A percentile compares a stretch with the other conserved stretches of the same genome.
Evolutionary conservation across 92 coral and sea anemone species (phyloP).

Genomic region (Heteractis magnifica): DNA sequence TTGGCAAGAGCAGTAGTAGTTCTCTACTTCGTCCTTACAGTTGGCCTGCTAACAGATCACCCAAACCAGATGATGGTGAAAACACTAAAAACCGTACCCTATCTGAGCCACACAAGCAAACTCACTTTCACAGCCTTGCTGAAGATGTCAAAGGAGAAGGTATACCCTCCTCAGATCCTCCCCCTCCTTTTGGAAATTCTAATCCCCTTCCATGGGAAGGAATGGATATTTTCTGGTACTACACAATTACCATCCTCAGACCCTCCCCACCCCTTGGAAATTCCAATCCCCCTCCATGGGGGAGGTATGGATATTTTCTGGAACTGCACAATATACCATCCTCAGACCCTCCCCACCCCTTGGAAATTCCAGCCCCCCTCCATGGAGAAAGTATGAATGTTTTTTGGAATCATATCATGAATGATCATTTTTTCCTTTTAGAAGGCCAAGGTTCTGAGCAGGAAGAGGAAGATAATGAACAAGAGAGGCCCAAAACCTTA

Average conservation of each 20-base stretch:
- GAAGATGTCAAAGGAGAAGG: constrained; percentile 40
- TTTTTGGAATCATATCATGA: not conserved
- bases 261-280: too few relatives aligned
- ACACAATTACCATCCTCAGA: not conserved
- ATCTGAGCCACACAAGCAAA: constrained; percentile 60
- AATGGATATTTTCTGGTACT: not conserved
- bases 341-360: too few relatives aligned
- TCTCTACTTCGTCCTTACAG: constrained; percentile 61
- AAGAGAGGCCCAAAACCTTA: not conserved
- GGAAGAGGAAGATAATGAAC: constrained; percentile 39
- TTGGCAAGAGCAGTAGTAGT: constrained; percentile 41
- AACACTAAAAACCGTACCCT: constrained; percentile 32
- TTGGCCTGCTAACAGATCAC: constrained; percentile 68
- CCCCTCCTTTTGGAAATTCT: not conserved
- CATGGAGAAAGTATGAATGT: too few relatives aligned
- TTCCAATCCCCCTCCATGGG: too few relatives aligned
- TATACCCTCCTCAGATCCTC: not conserved
- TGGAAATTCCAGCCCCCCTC: not conserved
- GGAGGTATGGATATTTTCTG: too few relatives aligned
- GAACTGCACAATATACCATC: too few relatives aligned
- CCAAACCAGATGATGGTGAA: constrained; percentile 55
- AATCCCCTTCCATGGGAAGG: not conserved
- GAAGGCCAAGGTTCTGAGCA: constrained; percentile 30
- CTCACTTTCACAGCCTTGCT: constrained; percentile 59
- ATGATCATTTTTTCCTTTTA: not conserved